Conservation (phyloP, 2,888 invertebrate species). For the Silvanus unidentatus region DNA sequence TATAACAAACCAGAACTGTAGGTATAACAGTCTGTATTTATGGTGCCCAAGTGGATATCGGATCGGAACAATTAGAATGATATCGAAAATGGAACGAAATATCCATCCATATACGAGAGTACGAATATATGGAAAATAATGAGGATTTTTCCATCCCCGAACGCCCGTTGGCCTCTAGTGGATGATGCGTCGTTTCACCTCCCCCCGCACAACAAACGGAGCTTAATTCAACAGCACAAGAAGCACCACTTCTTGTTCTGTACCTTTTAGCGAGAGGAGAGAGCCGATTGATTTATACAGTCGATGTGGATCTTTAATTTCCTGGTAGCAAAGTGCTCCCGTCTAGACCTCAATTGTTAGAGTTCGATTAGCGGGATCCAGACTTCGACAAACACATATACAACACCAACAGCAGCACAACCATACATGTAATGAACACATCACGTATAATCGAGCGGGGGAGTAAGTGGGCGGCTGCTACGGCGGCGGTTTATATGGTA, state of each 20-base stretch:
- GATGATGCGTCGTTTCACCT: no score
- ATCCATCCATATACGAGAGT: not conserved
- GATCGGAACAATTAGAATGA: slow-evolving; percentile 32
- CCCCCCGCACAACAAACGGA: no score
- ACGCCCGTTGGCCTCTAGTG: not conserved
- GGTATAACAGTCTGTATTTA: slow-evolving; percentile 12
- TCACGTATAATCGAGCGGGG: slow-evolving; percentile 8
- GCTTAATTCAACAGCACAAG: no score
- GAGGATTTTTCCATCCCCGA: not conserved
- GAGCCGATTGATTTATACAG: slow-evolving; percentile 18
- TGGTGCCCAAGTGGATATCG: slow-evolving; percentile 24
- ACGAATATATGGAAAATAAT: no score
- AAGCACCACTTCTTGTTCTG: slow-evolving; percentile 2
- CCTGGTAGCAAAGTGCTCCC: slow-evolving; percentile 7
- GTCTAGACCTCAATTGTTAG: slow-evolving; percentile 21
- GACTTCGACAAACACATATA: no score
- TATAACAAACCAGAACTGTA: slow-evolving; percentile 4
- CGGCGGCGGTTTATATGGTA: slow-evolving; percentile 1
- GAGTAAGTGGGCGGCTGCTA: not conserved
- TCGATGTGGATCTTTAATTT: slow-evolving; percentile 8
- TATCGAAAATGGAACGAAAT: slow-evolving; percentile 11
- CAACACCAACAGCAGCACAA: no score
- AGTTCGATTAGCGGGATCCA: slow-evolving; percentile 21
- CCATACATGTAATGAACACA: slow-evolving; percentile 11
- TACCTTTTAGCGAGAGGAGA: slow-evolving; percentile 16